These are phyloP conservation scores for Sitodiplosis mosellana DNA, from an alignment of 1,140 invertebrate species.

Conservation along the genomic window DNA sequence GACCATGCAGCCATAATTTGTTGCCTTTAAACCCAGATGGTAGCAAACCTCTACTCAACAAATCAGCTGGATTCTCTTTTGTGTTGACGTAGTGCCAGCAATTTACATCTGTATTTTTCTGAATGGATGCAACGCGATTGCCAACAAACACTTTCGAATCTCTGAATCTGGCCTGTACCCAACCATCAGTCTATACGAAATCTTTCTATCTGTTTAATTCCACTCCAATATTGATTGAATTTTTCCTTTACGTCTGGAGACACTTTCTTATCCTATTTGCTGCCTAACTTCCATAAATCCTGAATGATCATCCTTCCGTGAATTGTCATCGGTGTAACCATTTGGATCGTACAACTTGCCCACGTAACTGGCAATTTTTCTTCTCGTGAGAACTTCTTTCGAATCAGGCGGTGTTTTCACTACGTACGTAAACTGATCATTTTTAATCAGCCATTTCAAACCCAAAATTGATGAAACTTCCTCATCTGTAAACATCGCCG, in stretches of 20 bases:
- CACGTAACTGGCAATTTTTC: too few species aligned
- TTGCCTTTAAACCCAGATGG: slow-evolving; percentile 9
- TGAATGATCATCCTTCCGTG: slow-evolving; percentile 22
- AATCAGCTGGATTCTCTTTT: slow-evolving; percentile 26
- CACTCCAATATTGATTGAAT: too few species aligned
- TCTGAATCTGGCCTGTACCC: background rate
- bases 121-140: slow-evolving; percentile 23
- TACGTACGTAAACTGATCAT: slow-evolving; percentile 15
- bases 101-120: slow-evolving; percentile 6
- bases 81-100: slow-evolving; percentile 25
- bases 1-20: slow-evolving; percentile 18
- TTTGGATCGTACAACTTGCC: slow-evolving; percentile 10
- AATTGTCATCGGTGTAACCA: slow-evolving; percentile 19
- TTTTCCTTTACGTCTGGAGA: slow-evolving; percentile 7
- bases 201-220: background rate
- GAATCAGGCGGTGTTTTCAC: too few species aligned
- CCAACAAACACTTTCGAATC: background rate
- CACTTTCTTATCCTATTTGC: slow-evolving; percentile 21
- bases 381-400: too few species aligned
- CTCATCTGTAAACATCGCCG: background rate
- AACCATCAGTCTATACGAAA: background rate
- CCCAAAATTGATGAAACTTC: too few species aligned
- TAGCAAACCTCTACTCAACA: slow-evolving; percentile 19
- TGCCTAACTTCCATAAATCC: slow-evolving; percentile 12
- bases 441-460: slow-evolving; percentile 11